These are phyloP conservation scores for Prietella phreatophila DNA, from an alignment of 2,113 vertebrate genomes.

Conservation along the genomic window DNA sequence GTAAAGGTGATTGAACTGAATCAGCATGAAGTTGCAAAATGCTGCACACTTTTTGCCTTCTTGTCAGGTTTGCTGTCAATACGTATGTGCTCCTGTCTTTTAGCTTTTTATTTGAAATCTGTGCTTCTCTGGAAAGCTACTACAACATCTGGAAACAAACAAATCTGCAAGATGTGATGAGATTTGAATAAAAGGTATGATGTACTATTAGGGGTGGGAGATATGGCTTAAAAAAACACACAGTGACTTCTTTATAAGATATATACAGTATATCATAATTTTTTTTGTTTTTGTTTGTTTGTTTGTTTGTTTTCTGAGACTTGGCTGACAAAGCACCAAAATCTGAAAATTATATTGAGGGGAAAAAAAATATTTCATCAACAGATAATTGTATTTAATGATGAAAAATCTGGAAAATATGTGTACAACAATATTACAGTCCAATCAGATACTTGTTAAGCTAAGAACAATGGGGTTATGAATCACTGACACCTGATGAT, in stretches of 20 bases:
- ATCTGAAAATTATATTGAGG: neutral
- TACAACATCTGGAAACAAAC: neutral
- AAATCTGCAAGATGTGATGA: neutral
- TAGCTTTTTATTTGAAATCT: neutral
- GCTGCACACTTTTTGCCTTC: neutral
- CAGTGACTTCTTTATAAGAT: neutral
- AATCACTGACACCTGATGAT: neutral
- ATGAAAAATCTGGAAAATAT: neutral
- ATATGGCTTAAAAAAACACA: neutral
- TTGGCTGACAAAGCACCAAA: neutral
- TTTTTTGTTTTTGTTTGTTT: neutral
- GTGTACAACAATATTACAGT: neutral
- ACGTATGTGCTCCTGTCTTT: neutral
- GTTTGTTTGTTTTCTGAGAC: neutral
- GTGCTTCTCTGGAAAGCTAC: neutral
- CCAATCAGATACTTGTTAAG: neutral
- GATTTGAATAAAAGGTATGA: neutral
- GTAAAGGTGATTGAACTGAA: neutral
- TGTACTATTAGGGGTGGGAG: neutral
- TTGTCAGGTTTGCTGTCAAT: neutral
- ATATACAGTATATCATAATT: neutral
- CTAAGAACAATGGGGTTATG: neutral
- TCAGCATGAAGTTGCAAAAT: conserved; percentile 14
- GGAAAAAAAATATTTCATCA: neutral
- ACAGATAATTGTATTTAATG: neutral